Evolutionary conservation across 2,888 invertebrate species (phyloP), one percentile per base, ranked within the genome.

Genomic region (Idaea biselata): DNA sequence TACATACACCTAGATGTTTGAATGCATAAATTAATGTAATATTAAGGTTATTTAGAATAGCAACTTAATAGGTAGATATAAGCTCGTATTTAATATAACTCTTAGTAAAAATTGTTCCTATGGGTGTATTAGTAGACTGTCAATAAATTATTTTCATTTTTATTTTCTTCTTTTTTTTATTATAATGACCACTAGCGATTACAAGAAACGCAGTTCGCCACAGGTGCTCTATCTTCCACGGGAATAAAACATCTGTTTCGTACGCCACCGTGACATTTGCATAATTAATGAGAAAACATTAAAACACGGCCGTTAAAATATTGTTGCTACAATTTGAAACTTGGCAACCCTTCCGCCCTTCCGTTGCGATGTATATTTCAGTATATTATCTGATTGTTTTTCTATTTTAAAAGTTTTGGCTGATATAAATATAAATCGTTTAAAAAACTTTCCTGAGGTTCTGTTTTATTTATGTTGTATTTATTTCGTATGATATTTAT

Each of bases 341-440:
- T 66, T 68, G 68, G 61, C 66, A 68, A 61, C 63, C 65, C 63
- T 66, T 63, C 63, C 8, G 44, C 44, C 44, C 44, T 44, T 44
- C 44, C 44, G 44, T 44, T 44, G 44, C 44, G 44, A 44, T 44
- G 44, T 44, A 44, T 44, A 44, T 55, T 16, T 55, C 16, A 55
- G 17, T 55, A 17, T 55, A 55, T 55, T 55, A 55, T 17, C 55
- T 55, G 55, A 55, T 55, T 55, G 55, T 55, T 55, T 25, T 44
- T 44, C 44, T 44, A 44, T 44, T 44, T 25, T 44, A 44, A 44
- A 44, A 44, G 8, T 44, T 33, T 44, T 44, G 44, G 44, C 11
- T 44, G 44, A 44, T 8, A 11, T 7, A 44, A 44, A 44, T 14
- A 8, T 44, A 44, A 44, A 44, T 8, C 14, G 8, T 8, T 14